Evolutionary conservation across 2,113 vertebrate genomes (phyloP).

Genomic region (human (Homo sapiens)): DNA sequence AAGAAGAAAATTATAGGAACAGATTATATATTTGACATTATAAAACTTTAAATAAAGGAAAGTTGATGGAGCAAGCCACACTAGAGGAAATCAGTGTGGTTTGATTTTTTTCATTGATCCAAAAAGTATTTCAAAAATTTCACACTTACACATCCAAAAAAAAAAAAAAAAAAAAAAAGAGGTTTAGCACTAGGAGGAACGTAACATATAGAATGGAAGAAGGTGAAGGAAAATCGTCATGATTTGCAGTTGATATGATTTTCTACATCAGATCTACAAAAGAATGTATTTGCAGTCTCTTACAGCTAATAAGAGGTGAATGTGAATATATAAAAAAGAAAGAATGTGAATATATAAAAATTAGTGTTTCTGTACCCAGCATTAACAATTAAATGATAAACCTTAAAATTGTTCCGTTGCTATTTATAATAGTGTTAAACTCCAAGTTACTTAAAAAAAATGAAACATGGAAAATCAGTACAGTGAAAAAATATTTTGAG

Average conservation of each 20-base stretch:
- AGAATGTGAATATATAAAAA: neutral
- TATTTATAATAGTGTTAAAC: neutral
- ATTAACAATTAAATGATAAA: neutral
- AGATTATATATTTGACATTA: neutral
- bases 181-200: neutral
- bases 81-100: neutral
- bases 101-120: neutral
- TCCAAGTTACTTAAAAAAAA: neutral
- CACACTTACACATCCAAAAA: neutral
- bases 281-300: neutral
- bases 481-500: neutral
- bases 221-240: neutral
- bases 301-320: neutral
- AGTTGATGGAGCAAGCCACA: neutral
- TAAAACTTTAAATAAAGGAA: neutral
- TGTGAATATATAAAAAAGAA: neutral
- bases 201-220: neutral
- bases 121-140: neutral
- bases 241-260: neutral
- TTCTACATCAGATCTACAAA: neutral
- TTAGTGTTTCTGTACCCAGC: neutral
- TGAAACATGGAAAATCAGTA: neutral
- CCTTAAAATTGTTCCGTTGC: neutral
- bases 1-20: neutral
- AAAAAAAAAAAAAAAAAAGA: neutral